Base-by-base conservation (phyloP, 2,113 vertebrate species). In the Todiramphus saurophagus region DNA sequence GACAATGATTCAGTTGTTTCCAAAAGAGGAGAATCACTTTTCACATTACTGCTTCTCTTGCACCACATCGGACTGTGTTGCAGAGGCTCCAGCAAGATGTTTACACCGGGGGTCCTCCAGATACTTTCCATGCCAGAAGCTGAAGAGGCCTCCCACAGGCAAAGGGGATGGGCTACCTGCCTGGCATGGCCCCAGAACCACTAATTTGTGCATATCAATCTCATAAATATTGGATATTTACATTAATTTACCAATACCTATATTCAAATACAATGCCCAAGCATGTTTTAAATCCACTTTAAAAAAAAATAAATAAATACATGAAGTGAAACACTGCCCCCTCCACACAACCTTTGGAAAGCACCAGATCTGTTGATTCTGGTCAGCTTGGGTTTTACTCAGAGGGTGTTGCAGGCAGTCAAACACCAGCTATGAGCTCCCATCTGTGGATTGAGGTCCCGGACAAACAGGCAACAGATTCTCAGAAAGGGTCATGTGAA, bases 261-360 rank as follows among this genome's bases (percentile, higher is more conserved):
- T 24, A 13, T 66, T 76, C 28, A 83, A 70, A n/a, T 44, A 35
- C 10, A 58, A 46, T 4, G 10, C 5, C 6, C 24, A 58, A 51
- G 13, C 11, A 21, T 24, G 68, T 48, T 77, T 66, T 2, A 53
- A 62, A 88, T n/a, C 9, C 24, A 21, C 19, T 80, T 76, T 1
- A 33, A 81, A 89, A 30, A 81, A 89, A 30, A 81, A 13, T n/a
- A n/a, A n/a, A n/a, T n/a, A 43, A 30, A 62, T 8, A 25, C 9
- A 20, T 10, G 31, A 55, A 59, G 5, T 0, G 0, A 83, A 74
- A 59, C 0, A 0, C 15, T 59, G 28, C 31, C 87, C 51, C n/a
- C 8, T 50, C 19, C 43, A 25, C 14, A 11, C 2, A 27, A 24
- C 8, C 5, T 9, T 84, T 55, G 48, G 60, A 91, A 44, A 64